Evolutionary conservation across 1,140 invertebrate genomes (phyloP).

Genomic region (Hycleus phaleratus): DNA sequence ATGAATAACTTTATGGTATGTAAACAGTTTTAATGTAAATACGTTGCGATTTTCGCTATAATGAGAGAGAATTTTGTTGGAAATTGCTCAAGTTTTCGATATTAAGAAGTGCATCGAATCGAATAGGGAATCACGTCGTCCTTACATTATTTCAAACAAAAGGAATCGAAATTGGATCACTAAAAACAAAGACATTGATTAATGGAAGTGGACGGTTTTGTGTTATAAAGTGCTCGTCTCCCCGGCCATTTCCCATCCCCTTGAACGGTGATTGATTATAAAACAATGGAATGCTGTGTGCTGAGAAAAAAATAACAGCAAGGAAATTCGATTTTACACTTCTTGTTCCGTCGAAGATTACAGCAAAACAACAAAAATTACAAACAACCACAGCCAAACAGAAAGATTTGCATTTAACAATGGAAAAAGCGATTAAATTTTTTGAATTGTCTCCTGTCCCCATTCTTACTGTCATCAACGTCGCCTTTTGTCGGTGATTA

Average conservation of each 20-base stretch:
- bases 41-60: too few relatives aligned
- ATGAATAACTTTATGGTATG: too few relatives aligned
- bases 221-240: constrained; percentile 23
- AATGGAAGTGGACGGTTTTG: constrained; percentile 24
- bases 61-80: too few relatives aligned
- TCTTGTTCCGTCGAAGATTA: too few relatives aligned
- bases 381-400: background rate
- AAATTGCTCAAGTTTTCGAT: constrained; percentile 13
- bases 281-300: constrained; percentile 13
- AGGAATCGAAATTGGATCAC: constrained; percentile 29
- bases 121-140: constrained; percentile 27
- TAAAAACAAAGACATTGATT: constrained; percentile 29
- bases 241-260: background rate
- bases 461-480: too few relatives aligned
- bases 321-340: too few relatives aligned
- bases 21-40: too few relatives aligned
- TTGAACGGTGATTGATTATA: constrained; percentile 23
- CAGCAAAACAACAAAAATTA: too few relatives aligned
- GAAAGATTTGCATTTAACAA: too few relatives aligned
- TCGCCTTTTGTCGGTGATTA: too few relatives aligned
- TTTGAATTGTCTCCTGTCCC: too few relatives aligned
- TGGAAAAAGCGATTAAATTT: too few relatives aligned
- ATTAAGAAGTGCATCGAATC: constrained; percentile 17
- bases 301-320: background rate
- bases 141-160: constrained; percentile 27